Base-by-base conservation (phyloP, 2,888 invertebrate genomes). In the Stenolophus ochropezus region DNA sequence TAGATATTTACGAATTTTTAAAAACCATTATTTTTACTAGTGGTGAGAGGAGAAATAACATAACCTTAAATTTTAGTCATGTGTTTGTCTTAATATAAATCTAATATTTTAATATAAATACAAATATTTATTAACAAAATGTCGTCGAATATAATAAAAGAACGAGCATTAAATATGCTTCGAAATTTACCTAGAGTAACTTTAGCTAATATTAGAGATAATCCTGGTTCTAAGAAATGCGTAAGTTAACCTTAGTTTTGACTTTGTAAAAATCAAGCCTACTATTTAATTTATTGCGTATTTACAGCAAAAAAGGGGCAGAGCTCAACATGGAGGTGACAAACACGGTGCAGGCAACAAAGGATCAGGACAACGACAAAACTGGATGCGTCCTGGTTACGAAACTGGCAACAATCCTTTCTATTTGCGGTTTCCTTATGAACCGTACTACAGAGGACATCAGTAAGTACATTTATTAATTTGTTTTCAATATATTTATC, bases 391-490 rank as follows among this genome's bases (percentile, higher is more conserved):
- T 81, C 89, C 95, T 83, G 98, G 98, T 78, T 97, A 96, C 90
- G 98, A 97, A 91, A 96, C 96, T 51, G 96, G 96, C 83, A 96
- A 95, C 85, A 94, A 92, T 85, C 97, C 98, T 0, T 98, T 98
- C 89, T 97, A 98, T 87, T 86, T 96, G 47, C 91, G 95, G 85
- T 94, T 97, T 86, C 94, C 96, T 0, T 91, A 91, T 83, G 98
- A 98, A 88, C 94, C 94, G 0, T 98, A 98, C 86, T 98, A 98
- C 87, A 93, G 93, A 89, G 95, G 96, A 4, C 96, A 97, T 85
- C 97, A 97, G 96, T 96, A 92, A 93, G 94, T 92, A 42, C 11
- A 42, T 42, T 42, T 42, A 1, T 2, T 11, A 42, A 42, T 8
- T 42, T 42, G 14, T 2, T 65, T 8, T 14, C 14, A 14, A 20